Conservation (phyloP, 2,888 invertebrate species). For the Megamerina dolium region DNA sequence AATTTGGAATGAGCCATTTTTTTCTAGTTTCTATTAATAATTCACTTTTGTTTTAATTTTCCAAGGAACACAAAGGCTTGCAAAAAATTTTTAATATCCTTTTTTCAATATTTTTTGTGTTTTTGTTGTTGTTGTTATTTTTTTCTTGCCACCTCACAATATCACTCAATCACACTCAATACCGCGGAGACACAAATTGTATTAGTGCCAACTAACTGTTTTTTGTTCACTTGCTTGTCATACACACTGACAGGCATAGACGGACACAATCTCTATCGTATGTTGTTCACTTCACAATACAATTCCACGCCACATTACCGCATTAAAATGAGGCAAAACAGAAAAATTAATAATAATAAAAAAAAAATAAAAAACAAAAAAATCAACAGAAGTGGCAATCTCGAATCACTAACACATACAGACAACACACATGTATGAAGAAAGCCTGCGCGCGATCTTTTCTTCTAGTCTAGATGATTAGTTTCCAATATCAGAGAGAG, state of each 20-base stretch:
- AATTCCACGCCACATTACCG: slow-evolving; percentile 21
- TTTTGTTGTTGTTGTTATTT: too few relatives aligned
- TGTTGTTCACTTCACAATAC: slow-evolving; percentile 4
- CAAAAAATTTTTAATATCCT: not conserved
- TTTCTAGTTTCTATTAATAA: not conserved
- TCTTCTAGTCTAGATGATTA: too few relatives aligned
- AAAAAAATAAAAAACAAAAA: too few relatives aligned
- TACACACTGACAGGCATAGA: not conserved
- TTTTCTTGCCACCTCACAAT: slow-evolving; percentile 25
- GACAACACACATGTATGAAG: too few relatives aligned
- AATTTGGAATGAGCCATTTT: slow-evolving; percentile 16
- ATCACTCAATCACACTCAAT: slow-evolving; percentile 6
- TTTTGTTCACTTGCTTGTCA: slow-evolving; percentile 10
- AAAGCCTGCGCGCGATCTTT: slow-evolving; percentile 7
- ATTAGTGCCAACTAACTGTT: slow-evolving; percentile 43
- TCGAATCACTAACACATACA: too few relatives aligned
- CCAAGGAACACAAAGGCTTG: not conserved
- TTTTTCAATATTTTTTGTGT: not conserved
- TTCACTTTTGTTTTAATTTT: not conserved
- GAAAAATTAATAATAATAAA: too few relatives aligned
- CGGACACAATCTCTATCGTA: too few relatives aligned
- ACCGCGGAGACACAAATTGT: slow-evolving; percentile 22
- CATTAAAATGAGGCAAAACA: slow-evolving; percentile 4
- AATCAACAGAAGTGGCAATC: too few relatives aligned
- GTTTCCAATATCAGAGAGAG: too few relatives aligned